Evolutionary conservation across 53 echinoderm and acorn worm genomes (phyloP), one percentile per base, ranked within the genome.

Genomic region (Mesocentrotus franciscanus): DNA sequence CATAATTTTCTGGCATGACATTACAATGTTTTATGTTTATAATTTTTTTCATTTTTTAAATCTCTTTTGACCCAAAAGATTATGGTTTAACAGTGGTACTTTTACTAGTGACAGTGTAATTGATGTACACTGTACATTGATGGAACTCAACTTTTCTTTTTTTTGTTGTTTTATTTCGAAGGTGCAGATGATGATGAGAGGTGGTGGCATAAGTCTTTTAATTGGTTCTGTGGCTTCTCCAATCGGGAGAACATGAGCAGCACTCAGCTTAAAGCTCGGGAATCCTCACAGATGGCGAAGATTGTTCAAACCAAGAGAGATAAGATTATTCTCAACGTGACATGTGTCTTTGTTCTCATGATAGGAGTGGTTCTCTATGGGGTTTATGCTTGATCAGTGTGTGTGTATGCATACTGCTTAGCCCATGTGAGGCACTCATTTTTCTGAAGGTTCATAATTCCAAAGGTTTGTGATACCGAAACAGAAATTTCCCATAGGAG

Each of bases 171-270:
- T 16, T 62, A 62, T 62, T 79, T 30, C 10, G 7, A 20, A 27
- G 61, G 56, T 27, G 2, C 58, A 24, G 75, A 35, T 20, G 39
- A 72, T 0, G 17, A 81, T 24, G 18, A 34, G 20, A 15, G 27
- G 1, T 93, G 95, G 55, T 93, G 94, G 68, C 95, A 90, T 32
- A 90, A 94, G 32, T 96, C 96, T 71, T 98, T 95, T 95, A 92
- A 96, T 60, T 98, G 99, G 96, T 98, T 99, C 93, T 99, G 99
- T 71, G 99, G 99, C 0, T 96, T 98, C 94, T 96, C 97, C 10
- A 96, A 96, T 81, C 39, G 26, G 15, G 97, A 97, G 58, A 61
- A 18, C 22, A 85, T 96, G 85, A 96, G 96, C 0, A 95, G 94
- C 59, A 93, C 94, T 27, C 91, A 96, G 90, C 60, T 22, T 78